Conservation (phyloP, 2,113 vertebrate genomes). For the Nannospalax galili region DNA sequence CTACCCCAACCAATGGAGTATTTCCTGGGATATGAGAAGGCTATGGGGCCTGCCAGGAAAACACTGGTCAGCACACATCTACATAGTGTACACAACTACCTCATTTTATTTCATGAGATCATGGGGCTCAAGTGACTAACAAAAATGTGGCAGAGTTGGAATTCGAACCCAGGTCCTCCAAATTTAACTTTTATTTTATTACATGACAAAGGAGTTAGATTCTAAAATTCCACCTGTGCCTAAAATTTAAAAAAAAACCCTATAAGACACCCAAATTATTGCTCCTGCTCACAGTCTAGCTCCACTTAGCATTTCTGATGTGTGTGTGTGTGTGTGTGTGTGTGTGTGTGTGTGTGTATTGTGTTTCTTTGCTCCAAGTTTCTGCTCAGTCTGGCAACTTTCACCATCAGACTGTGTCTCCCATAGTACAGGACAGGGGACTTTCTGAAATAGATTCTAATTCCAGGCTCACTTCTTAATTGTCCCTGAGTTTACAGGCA, state of each 20-base stretch:
- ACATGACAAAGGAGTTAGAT: background rate
- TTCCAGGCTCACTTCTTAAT: background rate
- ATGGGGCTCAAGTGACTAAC: background rate
- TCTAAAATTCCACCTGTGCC: background rate
- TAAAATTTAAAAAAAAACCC: background rate
- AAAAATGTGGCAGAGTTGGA: background rate
- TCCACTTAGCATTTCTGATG: background rate
- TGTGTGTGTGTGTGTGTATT: background rate
- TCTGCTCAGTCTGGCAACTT: background rate
- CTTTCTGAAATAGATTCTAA: background rate
- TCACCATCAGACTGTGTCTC: background rate
- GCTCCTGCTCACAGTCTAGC: background rate
- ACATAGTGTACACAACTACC: rapidly evolving
- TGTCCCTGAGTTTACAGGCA: background rate
- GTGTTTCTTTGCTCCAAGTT: background rate
- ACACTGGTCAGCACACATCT: background rate
- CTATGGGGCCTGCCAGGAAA: background rate
- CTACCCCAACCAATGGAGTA: background rate
- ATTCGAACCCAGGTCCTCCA: constrained; percentile 7
- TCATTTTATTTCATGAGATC: background rate
- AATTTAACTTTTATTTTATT: too few species aligned
- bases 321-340: background rate
- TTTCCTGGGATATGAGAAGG: background rate
- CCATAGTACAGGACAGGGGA: background rate
- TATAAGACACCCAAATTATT: background rate